Evolutionary conservation across 2,797 vertebrate genomes (phyloP).

Genomic region (Phrynocephalus guinanensis): DNA sequence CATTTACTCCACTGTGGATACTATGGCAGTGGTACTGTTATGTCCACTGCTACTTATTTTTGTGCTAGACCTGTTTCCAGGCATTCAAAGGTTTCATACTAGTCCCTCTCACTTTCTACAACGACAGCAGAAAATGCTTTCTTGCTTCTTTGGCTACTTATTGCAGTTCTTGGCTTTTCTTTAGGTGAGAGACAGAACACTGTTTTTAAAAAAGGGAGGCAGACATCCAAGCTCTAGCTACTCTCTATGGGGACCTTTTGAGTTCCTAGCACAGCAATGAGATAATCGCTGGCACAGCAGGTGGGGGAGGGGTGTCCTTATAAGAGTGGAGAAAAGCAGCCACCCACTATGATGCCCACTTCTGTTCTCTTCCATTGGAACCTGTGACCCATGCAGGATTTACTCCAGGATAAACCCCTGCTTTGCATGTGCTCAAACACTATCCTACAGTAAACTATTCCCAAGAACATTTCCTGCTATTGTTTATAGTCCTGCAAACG

Average conservation of each 20-base stretch:
- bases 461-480: not conserved
- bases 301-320: conserved; percentile 14
- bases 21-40: not conserved
- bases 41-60: conserved; percentile 25
- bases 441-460: not conserved
- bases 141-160: conserved; percentile 41
- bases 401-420: not conserved
- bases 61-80: not conserved
- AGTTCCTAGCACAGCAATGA: conserved; percentile 37
- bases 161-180: conserved; percentile 33
- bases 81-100: not conserved
- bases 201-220: conserved; percentile 7
- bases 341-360: not conserved
- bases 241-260: not conserved
- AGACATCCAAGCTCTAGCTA: conserved; percentile 20
- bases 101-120: conserved; percentile 10
- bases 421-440: too few relatives aligned
- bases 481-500: not conserved
- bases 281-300: not conserved
- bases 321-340: not conserved
- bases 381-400: not conserved
- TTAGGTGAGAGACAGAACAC: conserved; percentile 29
- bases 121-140: conserved; percentile 26
- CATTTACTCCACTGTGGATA: not conserved
- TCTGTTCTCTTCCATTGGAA: not conserved